phyloP scores from a whole-genome alignment of 2,888 invertebrate species.

The Drosophila cognata region DNA sequence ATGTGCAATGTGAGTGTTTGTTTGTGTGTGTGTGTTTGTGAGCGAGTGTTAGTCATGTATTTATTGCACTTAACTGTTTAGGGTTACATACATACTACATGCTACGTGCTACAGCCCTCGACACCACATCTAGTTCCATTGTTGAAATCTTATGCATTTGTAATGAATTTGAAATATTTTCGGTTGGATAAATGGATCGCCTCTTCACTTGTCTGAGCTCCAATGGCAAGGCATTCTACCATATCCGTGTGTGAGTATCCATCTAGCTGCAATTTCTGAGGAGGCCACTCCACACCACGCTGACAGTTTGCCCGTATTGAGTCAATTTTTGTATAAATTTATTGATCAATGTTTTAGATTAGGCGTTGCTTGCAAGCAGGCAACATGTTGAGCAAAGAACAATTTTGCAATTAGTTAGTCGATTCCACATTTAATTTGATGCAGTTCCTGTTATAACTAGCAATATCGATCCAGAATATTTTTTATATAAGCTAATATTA shows the following conservation, averaged over 20 bases:
- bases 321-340: slow-evolving; percentile 56
- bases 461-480: background rate
- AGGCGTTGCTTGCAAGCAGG: slow-evolving; percentile 41
- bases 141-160: slow-evolving; percentile 81
- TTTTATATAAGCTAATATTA: background rate
- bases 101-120: slow-evolving; percentile 7
- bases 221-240: slow-evolving; percentile 45
- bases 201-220: slow-evolving; percentile 34
- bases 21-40: background rate
- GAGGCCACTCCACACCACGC: slow-evolving; percentile 6
- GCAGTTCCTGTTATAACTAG: background rate
- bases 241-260: slow-evolving; percentile 13
- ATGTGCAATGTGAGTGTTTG: slow-evolving; percentile 14
- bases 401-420: background rate
- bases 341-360: slow-evolving; percentile 72
- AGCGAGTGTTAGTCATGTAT: slow-evolving; percentile 53
- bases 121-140: slow-evolving; percentile 37
- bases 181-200: slow-evolving; percentile 58
- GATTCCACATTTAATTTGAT: background rate
- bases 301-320: slow-evolving; percentile 4
- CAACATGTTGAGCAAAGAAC: background rate
- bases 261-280: slow-evolving; percentile 51
- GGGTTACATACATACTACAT: slow-evolving; percentile 47
- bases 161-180: slow-evolving; percentile 79
- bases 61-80: slow-evolving; percentile 80